phyloP scores from a whole-genome alignment of 2,888 invertebrate species.

The Leucania comma region DNA sequence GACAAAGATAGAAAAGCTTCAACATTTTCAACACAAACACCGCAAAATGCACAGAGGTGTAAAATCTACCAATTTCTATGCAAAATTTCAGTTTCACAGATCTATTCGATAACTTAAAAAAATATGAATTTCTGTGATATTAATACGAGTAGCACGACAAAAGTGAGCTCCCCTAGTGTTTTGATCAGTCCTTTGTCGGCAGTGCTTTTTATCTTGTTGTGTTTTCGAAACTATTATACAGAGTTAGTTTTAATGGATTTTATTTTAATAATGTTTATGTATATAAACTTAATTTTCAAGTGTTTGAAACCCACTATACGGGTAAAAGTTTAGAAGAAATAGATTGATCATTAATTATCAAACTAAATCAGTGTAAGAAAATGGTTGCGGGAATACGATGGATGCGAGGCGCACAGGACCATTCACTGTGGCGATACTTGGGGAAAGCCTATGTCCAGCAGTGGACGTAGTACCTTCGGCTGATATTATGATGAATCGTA shows the following conservation, averaged over 20 bases:
- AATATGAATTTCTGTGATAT: slow-evolving; percentile 23
- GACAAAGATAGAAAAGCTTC: not conserved
- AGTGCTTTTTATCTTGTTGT: slow-evolving; percentile 19
- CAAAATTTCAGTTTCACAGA: slow-evolving; percentile 36
- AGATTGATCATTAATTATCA: not conserved
- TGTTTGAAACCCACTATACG: not conserved
- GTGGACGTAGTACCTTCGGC: too few relatives aligned
- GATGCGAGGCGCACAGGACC: too few relatives aligned
- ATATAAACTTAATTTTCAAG: not conserved
- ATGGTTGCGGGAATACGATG: too few relatives aligned
- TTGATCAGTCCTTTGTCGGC: slow-evolving; percentile 18
- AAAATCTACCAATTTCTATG: slow-evolving; percentile 35
- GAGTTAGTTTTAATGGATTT: not conserved
- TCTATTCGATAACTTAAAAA: slow-evolving; percentile 27
- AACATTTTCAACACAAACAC: not conserved
- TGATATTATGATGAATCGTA: too few relatives aligned
- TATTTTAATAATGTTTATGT: not conserved
- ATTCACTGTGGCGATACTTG: too few relatives aligned
- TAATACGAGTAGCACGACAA: slow-evolving; percentile 26
- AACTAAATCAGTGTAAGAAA: too few relatives aligned
- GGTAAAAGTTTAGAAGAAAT: not conserved
- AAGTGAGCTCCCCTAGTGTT: slow-evolving; percentile 2
- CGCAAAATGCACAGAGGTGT: not conserved
- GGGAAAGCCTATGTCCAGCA: too few relatives aligned
- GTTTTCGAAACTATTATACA: not conserved